Evolutionary conservation across 2,113 vertebrate genomes (phyloP).

Genomic region (Microtus oregoni): DNA sequence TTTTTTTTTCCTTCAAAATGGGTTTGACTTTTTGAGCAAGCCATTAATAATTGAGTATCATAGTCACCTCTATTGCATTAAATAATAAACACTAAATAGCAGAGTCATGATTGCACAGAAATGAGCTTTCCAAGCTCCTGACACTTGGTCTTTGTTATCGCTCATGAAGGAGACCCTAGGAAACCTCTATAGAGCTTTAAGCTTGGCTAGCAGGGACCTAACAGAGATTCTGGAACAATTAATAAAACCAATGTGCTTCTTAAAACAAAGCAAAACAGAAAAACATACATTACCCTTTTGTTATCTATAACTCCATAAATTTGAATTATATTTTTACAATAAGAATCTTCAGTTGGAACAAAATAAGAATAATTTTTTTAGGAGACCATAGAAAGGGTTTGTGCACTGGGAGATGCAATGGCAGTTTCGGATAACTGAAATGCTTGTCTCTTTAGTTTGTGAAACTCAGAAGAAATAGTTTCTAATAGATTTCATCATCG

Average conservation of each 20-base stretch:
- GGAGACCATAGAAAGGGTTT: not conserved
- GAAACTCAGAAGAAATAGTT: slow-evolving; percentile 9
- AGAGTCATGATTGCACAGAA: not conserved
- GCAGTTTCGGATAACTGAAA: slow-evolving; percentile 31
- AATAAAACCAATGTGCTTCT: not conserved
- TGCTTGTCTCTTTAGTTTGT: not conserved
- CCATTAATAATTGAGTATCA: slow-evolving; percentile 61
- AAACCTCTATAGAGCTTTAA: slow-evolving; percentile 1
- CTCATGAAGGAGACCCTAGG: not conserved
- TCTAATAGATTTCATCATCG: not conserved
- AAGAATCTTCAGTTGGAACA: slow-evolving; percentile 33
- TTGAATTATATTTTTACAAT: slow-evolving; percentile 26
- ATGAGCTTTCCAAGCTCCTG: not conserved
- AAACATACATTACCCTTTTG: not conserved
- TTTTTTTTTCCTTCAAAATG: not conserved
- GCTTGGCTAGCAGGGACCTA: not conserved
- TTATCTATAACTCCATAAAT: not conserved
- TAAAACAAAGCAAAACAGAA: not conserved
- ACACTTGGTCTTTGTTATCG: not conserved
- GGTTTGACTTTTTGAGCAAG: not conserved
- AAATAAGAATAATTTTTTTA: slow-evolving; percentile 43
- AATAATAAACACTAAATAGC: not conserved
- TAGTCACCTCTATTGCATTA: not conserved
- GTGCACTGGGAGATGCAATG: not conserved
- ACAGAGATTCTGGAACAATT: not conserved